Evolutionary conservation across 92 coral and sea anemone genomes (phyloP).

Genomic region (Epizoanthus rinbou): DNA sequence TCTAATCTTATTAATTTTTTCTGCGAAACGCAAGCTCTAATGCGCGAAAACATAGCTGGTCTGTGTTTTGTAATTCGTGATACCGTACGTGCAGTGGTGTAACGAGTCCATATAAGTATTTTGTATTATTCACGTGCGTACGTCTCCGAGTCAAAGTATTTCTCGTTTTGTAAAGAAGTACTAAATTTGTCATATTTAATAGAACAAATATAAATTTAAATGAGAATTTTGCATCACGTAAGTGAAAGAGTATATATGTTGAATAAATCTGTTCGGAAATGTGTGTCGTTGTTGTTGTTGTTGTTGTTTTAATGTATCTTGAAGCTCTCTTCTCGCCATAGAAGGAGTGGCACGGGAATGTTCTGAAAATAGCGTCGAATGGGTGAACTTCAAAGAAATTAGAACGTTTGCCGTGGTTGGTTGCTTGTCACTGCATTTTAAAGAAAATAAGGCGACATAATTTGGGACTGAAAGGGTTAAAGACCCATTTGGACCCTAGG

Average conservation of each 20-base stretch:
- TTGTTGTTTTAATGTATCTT: no score
- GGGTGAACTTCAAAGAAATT: no score
- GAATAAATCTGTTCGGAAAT: conserved; percentile 22
- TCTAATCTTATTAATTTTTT: background rate
- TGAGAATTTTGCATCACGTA: conserved; percentile 33
- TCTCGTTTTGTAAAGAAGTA: conserved; percentile 49
- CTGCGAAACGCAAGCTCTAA: conserved; percentile 30
- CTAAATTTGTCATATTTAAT: conserved; percentile 40
- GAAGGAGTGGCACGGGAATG: no score
- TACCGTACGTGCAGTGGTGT: conserved; percentile 29
- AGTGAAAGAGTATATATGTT: conserved; percentile 39
- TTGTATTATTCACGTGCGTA: conserved; percentile 40
- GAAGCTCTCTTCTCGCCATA: no score
- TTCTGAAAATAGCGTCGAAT: no score
- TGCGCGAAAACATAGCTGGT: conserved; percentile 53
- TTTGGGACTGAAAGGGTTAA: no score
- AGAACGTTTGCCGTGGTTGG: no score
- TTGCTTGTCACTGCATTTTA: no score
- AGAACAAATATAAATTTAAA: conserved; percentile 34
- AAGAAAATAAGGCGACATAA: no score
- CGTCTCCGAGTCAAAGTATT: conserved; percentile 26
- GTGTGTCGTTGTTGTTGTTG: background rate
- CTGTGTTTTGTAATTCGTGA: conserved; percentile 46
- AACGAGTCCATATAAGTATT: conserved; percentile 21
- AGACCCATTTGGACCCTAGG: no score